Evolutionary conservation across 2,113 vertebrate genomes (phyloP).

Genomic region (Lates calcarifer): DNA sequence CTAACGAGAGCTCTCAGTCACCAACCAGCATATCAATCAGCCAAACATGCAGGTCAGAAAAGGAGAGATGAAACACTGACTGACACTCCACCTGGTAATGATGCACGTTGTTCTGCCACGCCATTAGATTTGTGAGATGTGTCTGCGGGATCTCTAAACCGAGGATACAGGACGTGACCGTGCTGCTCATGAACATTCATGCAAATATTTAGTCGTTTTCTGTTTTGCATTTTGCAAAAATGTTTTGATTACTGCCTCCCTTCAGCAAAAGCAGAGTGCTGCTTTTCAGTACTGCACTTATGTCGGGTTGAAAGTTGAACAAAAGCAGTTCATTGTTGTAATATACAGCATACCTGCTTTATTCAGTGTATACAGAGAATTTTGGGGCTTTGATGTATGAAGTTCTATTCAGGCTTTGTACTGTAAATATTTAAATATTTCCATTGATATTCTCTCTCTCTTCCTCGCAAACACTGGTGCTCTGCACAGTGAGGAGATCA

Average conservation of each 20-base stretch:
- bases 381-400: conserved; percentile 55
- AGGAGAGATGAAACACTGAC: conserved; percentile 16
- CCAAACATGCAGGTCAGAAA: conserved; percentile 17
- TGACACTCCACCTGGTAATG: conserved; percentile 44
- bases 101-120: conserved; percentile 28
- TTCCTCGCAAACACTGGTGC: conserved; percentile 49
- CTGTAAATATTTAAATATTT: conserved; percentile 74
- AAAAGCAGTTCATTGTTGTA: conserved; percentile 25
- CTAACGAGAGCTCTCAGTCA: conserved; percentile 39
- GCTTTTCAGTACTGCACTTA: conserved; percentile 18
- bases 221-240: background rate
- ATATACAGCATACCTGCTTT: conserved; percentile 37
- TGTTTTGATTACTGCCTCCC: background rate
- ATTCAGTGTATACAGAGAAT: background rate
- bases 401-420: conserved; percentile 48
- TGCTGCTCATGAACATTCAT: background rate
- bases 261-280: conserved; percentile 7
- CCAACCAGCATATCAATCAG: conserved; percentile 60
- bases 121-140: conserved; percentile 1
- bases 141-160: background rate
- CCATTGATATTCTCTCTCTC: conserved; percentile 50
- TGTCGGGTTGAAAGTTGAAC: conserved; percentile 20
- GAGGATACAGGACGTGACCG: background rate
- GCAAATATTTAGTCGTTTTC: background rate
- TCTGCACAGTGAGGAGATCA: conserved; percentile 62